Conservation (phyloP, 2,113 vertebrate species). For the Colossoma macropomum region DNA sequence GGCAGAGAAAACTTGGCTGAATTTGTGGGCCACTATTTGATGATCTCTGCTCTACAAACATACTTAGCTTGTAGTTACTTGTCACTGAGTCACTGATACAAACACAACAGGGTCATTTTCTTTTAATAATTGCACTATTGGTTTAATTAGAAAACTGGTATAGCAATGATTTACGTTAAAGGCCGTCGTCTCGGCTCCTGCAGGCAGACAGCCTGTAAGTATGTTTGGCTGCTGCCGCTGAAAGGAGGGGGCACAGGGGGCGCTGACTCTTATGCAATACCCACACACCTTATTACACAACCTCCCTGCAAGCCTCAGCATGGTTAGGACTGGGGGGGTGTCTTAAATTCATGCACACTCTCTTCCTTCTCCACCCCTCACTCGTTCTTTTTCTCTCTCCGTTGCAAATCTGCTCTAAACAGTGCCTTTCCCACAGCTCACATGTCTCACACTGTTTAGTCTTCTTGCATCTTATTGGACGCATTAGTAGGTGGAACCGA, state of each 20-base stretch:
- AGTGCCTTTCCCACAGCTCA: conserved; percentile 3
- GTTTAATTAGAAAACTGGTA: no score
- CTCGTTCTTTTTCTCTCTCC: neutral
- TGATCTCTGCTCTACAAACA: no score
- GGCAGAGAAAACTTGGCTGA: no score
- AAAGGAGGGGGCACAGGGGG: neutral
- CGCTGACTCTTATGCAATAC: conserved; percentile 43
- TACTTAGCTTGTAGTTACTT: no score
- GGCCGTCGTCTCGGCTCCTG: no score
- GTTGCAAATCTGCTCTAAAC: neutral
- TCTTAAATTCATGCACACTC: neutral
- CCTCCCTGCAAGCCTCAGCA: neutral
- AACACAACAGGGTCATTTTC: no score
- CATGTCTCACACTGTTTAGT: conserved; percentile 32
- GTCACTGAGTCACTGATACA: no score
- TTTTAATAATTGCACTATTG: no score
- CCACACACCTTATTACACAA: conserved; percentile 39
- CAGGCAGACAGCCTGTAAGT: no score
- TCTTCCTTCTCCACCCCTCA: neutral
- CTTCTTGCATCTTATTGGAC: conserved; percentile 60
- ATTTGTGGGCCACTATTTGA: no score
- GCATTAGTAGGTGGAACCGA: conserved; percentile 40
- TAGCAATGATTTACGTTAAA: no score
- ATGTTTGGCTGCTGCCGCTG: neutral
- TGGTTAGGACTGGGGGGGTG: neutral